These are phyloP conservation scores for Oxystoma pomonae DNA, from an alignment of 2,888 invertebrate species.

Conservation along the genomic window DNA sequence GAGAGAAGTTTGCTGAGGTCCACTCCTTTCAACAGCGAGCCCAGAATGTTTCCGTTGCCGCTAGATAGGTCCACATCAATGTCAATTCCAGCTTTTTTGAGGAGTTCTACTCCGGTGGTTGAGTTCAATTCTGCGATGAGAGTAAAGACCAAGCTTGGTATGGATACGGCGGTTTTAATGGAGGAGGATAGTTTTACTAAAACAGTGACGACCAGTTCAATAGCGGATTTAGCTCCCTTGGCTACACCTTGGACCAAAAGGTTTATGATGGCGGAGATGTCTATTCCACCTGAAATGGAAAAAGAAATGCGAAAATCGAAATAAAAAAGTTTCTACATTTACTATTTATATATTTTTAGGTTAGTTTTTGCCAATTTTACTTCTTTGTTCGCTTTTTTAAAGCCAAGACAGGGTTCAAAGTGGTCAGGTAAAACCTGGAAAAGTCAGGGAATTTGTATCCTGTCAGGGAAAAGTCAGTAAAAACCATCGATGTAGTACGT, in stretches of 20 bases:
- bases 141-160: slow-evolving; percentile 17
- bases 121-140: slow-evolving; percentile 17
- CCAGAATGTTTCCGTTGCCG: slow-evolving; percentile 2
- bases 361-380: no score
- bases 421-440: no score
- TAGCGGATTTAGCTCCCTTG: background rate
- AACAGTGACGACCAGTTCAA: slow-evolving; percentile 18
- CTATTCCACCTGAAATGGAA: slow-evolving; percentile 10
- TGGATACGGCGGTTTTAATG: slow-evolving; percentile 14
- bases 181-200: slow-evolving; percentile 14
- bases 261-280: slow-evolving; percentile 19
- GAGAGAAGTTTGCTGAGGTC: slow-evolving; percentile 13
- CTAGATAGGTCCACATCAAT: slow-evolving; percentile 7
- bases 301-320: no score
- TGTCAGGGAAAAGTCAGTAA: no score
- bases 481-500: no score
- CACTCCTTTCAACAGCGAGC: slow-evolving; percentile 11
- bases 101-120: slow-evolving; percentile 15
- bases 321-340: no score
- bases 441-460: no score
- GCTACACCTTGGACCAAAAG: slow-evolving; percentile 10
- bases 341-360: no score
- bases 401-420: no score
- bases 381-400: no score
- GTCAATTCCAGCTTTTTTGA: slow-evolving; percentile 15